These are phyloP conservation scores for Drosophila subobscura DNA, from an alignment of 1,140 invertebrate genomes.

Conservation along the genomic window DNA sequence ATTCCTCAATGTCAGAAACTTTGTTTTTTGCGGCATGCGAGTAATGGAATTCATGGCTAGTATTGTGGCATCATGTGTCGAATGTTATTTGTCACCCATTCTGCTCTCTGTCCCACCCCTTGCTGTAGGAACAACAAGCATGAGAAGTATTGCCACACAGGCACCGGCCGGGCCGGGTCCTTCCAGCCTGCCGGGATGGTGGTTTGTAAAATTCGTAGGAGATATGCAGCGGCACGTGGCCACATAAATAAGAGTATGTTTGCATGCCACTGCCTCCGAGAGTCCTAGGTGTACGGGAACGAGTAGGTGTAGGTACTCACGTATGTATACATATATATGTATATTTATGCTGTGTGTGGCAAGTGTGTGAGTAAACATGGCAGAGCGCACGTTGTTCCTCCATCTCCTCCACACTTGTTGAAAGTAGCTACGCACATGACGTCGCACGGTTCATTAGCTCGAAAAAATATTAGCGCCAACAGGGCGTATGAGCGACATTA, in stretches of 20 bases:
- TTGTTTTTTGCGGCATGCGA: constrained; percentile 11
- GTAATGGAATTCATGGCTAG: constrained; percentile 45
- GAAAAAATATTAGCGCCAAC: constrained; percentile 60
- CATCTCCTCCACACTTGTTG: constrained; percentile 7
- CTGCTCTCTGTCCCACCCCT: not conserved
- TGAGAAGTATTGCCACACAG: constrained; percentile 32
- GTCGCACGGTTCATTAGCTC: constrained; percentile 56
- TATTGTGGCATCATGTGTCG: constrained; percentile 55
- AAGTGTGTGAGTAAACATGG: constrained; percentile 18
- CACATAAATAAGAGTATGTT: constrained; percentile 56
- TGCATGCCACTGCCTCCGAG: constrained; percentile 35
- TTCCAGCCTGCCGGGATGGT: constrained; percentile 19
- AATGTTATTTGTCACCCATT: constrained; percentile 54
- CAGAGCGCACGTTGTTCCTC: not conserved
- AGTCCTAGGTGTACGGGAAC: constrained; percentile 1
- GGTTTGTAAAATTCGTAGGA: constrained; percentile 58
- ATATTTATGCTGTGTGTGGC: not conserved
- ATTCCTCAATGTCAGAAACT: constrained; percentile 32
- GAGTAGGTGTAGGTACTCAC: not conserved
- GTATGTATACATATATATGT: not conserved
- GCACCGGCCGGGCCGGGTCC: constrained; percentile 4
- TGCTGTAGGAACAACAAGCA: constrained; percentile 20
- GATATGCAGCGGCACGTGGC: constrained; percentile 60
- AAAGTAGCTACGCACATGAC: constrained; percentile 33
- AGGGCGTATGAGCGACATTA: constrained; percentile 61